These are phyloP conservation scores for Neolamprologus fasciatus DNA, from an alignment of 2,113 vertebrate genomes.

Conservation along the genomic window DNA sequence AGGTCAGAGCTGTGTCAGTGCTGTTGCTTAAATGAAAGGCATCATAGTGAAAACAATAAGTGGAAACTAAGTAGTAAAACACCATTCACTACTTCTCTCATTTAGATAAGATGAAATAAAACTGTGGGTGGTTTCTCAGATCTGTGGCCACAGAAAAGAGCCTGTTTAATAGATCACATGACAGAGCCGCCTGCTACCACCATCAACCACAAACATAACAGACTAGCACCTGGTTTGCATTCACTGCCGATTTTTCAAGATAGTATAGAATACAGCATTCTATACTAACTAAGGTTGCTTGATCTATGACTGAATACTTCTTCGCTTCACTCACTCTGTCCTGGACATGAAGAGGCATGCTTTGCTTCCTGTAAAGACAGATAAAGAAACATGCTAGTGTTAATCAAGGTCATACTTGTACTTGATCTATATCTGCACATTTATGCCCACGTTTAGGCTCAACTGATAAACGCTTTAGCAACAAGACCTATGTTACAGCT, in stretches of 20 bases:
- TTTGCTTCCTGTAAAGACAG: conserved; percentile 74
- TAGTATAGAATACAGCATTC: background rate
- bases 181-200: background rate
- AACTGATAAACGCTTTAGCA: background rate
- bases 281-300: background rate
- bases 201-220: background rate
- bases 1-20: background rate
- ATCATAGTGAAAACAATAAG: background rate
- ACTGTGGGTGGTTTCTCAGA: background rate
- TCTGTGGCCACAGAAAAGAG: background rate
- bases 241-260: background rate
- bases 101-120: background rate
- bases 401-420: background rate
- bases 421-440: background rate
- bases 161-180: background rate
- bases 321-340: conserved; percentile 75
- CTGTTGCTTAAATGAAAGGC: background rate
- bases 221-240: background rate
- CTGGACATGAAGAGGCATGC: conserved; percentile 63
- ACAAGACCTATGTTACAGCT: background rate
- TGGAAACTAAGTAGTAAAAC: background rate
- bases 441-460: background rate
- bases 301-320: background rate
- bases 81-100: background rate
- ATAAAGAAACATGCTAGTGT: background rate